These are phyloP conservation scores for Sisyra terminalis DNA, from an alignment of 2,888 invertebrate species.

Conservation along the genomic window DNA sequence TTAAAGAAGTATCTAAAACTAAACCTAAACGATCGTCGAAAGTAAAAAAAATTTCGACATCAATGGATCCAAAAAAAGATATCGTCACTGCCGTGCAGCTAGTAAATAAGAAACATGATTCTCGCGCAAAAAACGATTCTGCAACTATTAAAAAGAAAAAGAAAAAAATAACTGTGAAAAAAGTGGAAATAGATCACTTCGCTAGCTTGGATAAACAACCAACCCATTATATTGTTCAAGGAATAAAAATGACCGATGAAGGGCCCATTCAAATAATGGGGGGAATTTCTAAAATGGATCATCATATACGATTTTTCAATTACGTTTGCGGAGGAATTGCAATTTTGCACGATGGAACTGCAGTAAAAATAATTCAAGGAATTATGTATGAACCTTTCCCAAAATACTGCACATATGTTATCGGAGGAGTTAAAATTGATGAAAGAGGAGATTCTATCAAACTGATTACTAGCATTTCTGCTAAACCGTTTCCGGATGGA, in stretches of 20 bases:
- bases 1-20: too few species aligned
- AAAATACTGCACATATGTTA: background rate
- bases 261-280: background rate
- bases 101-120: too few species aligned
- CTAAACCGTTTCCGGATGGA: background rate
- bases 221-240: background rate
- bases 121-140: too few species aligned
- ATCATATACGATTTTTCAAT: background rate
- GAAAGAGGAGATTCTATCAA: background rate
- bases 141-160: background rate
- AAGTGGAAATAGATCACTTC: background rate
- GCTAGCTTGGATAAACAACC: background rate
- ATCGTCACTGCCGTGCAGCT: too few species aligned
- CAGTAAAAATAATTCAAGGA: background rate
- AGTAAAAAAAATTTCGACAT: slow-evolving; percentile 3
- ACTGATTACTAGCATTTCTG: background rate
- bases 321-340: slow-evolving; percentile 1
- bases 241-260: background rate
- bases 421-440: background rate
- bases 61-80: slow-evolving; percentile 1
- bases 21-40: background rate
- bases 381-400: background rate
- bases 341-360: background rate
- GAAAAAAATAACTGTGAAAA: background rate
- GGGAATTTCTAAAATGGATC: slow-evolving; percentile 3